Evolutionary conservation across 2,113 vertebrate species (phyloP).

Genomic region (Aleadryas rufinucha): DNA sequence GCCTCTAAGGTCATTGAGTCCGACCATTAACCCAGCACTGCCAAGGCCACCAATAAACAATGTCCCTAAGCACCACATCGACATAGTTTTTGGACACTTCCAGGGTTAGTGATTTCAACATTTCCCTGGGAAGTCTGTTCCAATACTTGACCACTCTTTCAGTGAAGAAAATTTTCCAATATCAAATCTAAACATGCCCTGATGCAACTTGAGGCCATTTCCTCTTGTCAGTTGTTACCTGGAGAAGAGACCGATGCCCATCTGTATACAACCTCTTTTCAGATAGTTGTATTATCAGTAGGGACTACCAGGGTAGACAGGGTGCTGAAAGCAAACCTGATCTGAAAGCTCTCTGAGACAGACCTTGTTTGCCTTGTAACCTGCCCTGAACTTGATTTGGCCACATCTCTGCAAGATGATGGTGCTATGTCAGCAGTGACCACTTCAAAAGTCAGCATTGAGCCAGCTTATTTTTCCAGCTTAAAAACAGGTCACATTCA

Average conservation of each 20-base stretch:
- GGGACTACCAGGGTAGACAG: neutral
- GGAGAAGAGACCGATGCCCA: neutral
- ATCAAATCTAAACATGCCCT: neutral
- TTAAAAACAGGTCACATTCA: neutral
- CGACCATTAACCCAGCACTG: neutral
- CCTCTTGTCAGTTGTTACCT: neutral
- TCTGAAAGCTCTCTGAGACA: neutral
- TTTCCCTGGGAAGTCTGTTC: neutral
- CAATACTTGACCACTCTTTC: neutral
- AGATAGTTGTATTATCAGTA: neutral
- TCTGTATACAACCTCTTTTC: neutral
- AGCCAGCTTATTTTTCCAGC: neutral
- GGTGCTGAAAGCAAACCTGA: neutral
- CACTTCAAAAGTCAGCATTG: neutral
- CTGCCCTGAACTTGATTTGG: neutral
- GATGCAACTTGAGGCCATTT: neutral
- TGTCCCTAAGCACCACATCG: neutral
- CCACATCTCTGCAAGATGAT: neutral
- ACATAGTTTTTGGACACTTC: neutral
- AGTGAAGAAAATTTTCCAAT: neutral
- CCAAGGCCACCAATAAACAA: neutral
- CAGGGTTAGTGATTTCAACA: neutral
- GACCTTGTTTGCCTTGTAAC: neutral
- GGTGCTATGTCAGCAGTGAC: neutral
- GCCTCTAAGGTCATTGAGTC: neutral